Conservation (phyloP, 2,797 vertebrate species). For the Knipowitschia caucasica region DNA sequence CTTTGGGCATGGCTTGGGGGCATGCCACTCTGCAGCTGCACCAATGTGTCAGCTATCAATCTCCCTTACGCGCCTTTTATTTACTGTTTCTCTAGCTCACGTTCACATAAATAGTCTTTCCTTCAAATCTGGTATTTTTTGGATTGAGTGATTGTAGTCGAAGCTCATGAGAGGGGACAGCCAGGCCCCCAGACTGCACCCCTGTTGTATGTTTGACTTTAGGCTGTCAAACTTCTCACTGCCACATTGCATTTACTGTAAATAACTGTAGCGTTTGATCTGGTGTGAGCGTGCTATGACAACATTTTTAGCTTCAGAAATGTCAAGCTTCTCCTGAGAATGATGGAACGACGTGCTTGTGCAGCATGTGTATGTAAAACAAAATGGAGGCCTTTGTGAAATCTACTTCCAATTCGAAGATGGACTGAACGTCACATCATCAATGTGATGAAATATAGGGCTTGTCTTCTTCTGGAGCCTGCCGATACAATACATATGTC, state of each 20-base stretch:
- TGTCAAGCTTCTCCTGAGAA: slow-evolving; percentile 21
- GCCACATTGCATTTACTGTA: slow-evolving; percentile 55
- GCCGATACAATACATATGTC: too few relatives aligned
- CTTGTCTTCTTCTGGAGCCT: too few relatives aligned
- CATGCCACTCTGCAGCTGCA: slow-evolving; percentile 58
- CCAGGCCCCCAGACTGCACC: slow-evolving; percentile 43
- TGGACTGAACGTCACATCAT: too few relatives aligned
- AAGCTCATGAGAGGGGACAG: slow-evolving; percentile 57
- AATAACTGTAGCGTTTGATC: slow-evolving; percentile 50
- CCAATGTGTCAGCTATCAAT: slow-evolving; percentile 70
- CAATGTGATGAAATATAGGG: too few relatives aligned
- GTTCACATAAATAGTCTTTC: slow-evolving; percentile 55
- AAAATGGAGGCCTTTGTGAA: background rate
- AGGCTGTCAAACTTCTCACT: slow-evolving; percentile 55
- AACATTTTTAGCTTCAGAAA: background rate
- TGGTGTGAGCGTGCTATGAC: slow-evolving; percentile 32
- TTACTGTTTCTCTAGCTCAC: slow-evolving; percentile 39
- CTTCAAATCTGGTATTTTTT: slow-evolving; percentile 43
- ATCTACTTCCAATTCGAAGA: background rate
- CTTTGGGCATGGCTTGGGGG: slow-evolving; percentile 75
- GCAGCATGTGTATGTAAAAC: slow-evolving; percentile 3
- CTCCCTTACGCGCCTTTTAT: slow-evolving; percentile 55
- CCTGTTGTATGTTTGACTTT: slow-evolving; percentile 45
- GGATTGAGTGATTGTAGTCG: slow-evolving; percentile 44
- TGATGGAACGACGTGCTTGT: slow-evolving; percentile 30